These are phyloP conservation scores for Zoanthus gigantus DNA, from an alignment of 92 coral and sea anemone genomes.

Conservation along the genomic window DNA sequence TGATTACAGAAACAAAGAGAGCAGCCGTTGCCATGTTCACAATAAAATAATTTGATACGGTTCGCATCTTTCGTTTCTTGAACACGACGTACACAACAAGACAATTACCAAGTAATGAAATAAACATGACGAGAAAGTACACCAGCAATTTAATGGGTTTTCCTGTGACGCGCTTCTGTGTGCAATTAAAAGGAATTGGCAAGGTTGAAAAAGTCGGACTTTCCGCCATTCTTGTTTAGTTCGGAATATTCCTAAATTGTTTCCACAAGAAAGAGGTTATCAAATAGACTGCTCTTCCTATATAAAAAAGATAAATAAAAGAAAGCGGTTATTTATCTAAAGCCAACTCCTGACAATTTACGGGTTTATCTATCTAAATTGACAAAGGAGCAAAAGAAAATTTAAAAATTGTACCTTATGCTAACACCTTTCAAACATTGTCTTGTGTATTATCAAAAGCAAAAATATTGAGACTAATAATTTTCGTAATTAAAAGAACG, in stretches of 20 bases:
- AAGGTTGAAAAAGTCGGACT: not conserved
- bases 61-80: slow-evolving; percentile 46
- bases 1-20: slow-evolving; percentile 16
- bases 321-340: not conserved
- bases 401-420: not conserved
- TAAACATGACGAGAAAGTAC: slow-evolving; percentile 23
- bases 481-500: not conserved
- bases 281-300: no score
- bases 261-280: not conserved
- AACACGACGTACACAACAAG: slow-evolving; percentile 39
- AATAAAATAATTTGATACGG: slow-evolving; percentile 31
- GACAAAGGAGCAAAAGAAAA: no score
- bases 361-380: not conserved
- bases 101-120: slow-evolving; percentile 37
- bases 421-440: not conserved
- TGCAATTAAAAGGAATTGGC: slow-evolving; percentile 1
- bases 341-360: not conserved
- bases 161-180: not conserved
- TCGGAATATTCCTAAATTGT: not conserved
- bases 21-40: slow-evolving; percentile 43
- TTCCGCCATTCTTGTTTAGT: not conserved
- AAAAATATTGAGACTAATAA: not conserved
- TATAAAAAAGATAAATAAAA: not conserved
- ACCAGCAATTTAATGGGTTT: slow-evolving; percentile 31
- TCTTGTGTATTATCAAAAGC: not conserved